Evolutionary conservation across 2,113 vertebrate species (phyloP).

Genomic region (Amblyopsis rosae): DNA sequence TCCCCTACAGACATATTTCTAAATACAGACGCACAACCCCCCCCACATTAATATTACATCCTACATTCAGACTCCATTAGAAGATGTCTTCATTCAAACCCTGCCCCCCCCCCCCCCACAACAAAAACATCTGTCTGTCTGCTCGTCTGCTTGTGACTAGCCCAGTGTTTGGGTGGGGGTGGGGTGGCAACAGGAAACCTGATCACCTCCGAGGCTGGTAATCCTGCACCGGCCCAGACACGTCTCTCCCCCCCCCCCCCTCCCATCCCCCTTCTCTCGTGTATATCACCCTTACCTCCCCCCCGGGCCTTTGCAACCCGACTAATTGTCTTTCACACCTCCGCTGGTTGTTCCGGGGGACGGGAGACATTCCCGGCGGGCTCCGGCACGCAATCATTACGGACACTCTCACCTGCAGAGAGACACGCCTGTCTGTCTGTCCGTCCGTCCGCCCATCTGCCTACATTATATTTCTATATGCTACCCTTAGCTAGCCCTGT

Average conservation of each 20-base stretch:
- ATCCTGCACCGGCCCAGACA: slow-evolving; percentile 61
- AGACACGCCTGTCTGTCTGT: not conserved
- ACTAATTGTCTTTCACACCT: slow-evolving; percentile 80
- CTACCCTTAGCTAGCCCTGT: not conserved
- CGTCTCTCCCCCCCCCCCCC: slow-evolving; percentile 46
- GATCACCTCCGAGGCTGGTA: slow-evolving; percentile 58
- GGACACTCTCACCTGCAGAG: slow-evolving; percentile 14
- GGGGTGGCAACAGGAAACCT: slow-evolving; percentile 46
- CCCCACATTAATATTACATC: not conserved
- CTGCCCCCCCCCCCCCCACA: slow-evolving; percentile 32
- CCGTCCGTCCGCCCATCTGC: not conserved
- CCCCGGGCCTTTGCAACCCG: slow-evolving; percentile 31
- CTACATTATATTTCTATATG: not conserved
- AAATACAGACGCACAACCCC: not conserved
- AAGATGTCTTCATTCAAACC: slow-evolving; percentile 31
- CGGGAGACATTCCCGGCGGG: slow-evolving; percentile 47
- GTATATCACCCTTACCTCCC: slow-evolving; percentile 18
- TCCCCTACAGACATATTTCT: not conserved
- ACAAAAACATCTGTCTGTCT: slow-evolving; percentile 29
- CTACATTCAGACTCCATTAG: slow-evolving; percentile 40
- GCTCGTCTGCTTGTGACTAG: slow-evolving; percentile 18
- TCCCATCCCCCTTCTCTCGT: slow-evolving; percentile 50
- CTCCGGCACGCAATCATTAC: slow-evolving; percentile 6
- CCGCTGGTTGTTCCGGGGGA: slow-evolving; percentile 53
- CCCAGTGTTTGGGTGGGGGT: slow-evolving; percentile 42